Evolutionary conservation across 2,888 invertebrate species (phyloP).

Genomic region (Drosophila monieri): DNA sequence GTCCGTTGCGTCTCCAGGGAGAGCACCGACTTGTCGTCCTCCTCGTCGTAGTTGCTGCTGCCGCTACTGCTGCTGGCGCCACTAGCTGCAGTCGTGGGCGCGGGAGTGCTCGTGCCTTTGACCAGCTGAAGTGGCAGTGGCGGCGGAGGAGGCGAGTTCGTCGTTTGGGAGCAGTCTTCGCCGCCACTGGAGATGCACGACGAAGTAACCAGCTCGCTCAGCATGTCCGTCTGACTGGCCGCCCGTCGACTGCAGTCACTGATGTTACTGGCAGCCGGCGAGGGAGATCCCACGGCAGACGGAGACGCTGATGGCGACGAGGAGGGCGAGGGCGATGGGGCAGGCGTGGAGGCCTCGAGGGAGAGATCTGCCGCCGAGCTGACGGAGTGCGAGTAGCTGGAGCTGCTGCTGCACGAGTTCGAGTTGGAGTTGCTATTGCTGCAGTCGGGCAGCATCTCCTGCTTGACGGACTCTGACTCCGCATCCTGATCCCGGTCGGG

Average conservation of each 20-base stretch:
- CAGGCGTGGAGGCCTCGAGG: constrained; percentile 83
- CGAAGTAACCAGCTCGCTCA: constrained; percentile 80
- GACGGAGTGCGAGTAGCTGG: constrained; percentile 73
- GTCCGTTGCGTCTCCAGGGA: constrained; percentile 64
- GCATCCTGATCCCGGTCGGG: constrained; percentile 6
- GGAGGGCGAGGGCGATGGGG: constrained; percentile 75
- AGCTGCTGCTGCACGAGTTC: constrained; percentile 68
- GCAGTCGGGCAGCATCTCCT: constrained; percentile 65
- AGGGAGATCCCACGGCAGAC: constrained; percentile 65
- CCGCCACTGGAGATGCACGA: constrained; percentile 73
- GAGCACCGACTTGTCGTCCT: constrained; percentile 61
- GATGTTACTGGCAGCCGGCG: constrained; percentile 49
- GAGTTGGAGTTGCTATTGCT: constrained; percentile 57
- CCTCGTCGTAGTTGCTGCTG: constrained; percentile 66
- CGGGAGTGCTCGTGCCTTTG: not conserved
- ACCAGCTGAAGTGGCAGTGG: constrained; percentile 7
- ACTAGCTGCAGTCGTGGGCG: constrained; percentile 23
- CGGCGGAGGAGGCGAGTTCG: constrained; percentile 20
- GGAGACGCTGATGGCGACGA: constrained; percentile 58
- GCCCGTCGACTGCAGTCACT: constrained; percentile 56
- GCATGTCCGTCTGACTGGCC: constrained; percentile 72
- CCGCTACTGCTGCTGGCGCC: constrained; percentile 26
- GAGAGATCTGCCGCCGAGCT: constrained; percentile 81
- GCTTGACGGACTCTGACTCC: constrained; percentile 52
- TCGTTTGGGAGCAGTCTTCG: constrained; percentile 67